phyloP scores from a whole-genome alignment of 2,113 vertebrate species.

The Malurus melanocephalus region DNA sequence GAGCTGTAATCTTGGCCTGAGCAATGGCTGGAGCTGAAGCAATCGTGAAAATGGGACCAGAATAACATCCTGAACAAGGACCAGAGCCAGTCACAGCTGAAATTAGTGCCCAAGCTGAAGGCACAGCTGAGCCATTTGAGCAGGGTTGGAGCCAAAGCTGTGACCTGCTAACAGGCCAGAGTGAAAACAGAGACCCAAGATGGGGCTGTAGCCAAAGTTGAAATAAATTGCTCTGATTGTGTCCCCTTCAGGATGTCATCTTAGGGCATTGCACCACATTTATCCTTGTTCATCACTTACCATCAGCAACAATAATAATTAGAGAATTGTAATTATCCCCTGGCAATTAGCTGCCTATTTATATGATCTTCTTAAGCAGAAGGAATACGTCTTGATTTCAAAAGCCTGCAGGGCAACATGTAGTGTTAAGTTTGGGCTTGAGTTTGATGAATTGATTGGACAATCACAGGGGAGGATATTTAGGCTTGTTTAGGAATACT shows the following conservation, averaged over 20 bases:
- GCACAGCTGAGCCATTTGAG: background rate
- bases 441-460: slow-evolving; percentile 5
- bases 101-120: background rate
- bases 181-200: background rate
- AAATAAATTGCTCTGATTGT: background rate
- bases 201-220: background rate
- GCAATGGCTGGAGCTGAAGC: background rate
- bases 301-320: slow-evolving; percentile 37
- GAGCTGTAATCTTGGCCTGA: background rate
- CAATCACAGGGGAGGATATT: background rate
- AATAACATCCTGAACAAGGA: background rate
- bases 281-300: background rate
- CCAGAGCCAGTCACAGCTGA: rapidly evolving
- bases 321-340: slow-evolving; percentile 22
- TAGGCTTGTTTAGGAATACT: background rate
- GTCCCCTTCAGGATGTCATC: background rate
- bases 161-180: rapidly evolving
- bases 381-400: slow-evolving; percentile 41
- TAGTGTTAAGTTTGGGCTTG: background rate
- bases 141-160: background rate
- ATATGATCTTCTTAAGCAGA: slow-evolving; percentile 8
- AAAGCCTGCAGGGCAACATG: background rate
- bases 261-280: slow-evolving; percentile 12
- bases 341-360: slow-evolving; percentile 40
- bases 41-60: background rate